phyloP scores from a whole-genome alignment of 2,113 vertebrate genomes.

The Microtus richardsoni region DNA sequence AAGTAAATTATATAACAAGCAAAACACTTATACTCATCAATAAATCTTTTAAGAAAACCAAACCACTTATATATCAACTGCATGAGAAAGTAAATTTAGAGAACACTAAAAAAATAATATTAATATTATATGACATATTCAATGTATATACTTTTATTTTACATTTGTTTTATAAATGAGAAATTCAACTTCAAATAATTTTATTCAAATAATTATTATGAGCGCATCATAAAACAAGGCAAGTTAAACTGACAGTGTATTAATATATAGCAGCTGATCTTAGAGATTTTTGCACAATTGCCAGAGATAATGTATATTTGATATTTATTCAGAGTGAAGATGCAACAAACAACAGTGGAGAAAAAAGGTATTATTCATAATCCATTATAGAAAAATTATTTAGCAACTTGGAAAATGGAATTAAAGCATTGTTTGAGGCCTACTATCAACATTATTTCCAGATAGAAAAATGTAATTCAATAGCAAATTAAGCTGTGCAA shows the following conservation, averaged over 20 bases:
- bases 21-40: neutral
- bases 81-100: neutral
- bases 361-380: neutral
- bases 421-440: constrained; percentile 8
- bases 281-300: neutral
- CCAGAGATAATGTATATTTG: neutral
- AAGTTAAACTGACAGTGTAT: neutral
- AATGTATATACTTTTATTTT: neutral
- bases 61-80: neutral
- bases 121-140: neutral
- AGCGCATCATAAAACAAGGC: neutral
- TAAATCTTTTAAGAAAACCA: neutral
- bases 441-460: neutral
- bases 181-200: neutral
- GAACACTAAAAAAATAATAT: neutral
- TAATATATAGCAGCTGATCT: neutral
- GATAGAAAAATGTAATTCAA: neutral
- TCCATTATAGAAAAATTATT: neutral
- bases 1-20: neutral
- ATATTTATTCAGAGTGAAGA: neutral
- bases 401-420: neutral
- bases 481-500: neutral
- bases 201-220: too few species aligned
- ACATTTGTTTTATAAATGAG: neutral
- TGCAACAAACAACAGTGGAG: neutral